A percentile compares a stretch with the other conserved stretches of the same genome.
These are phyloP conservation scores for Solea solea DNA, from an alignment of 2,113 vertebrate species.

Conservation along the genomic window DNA sequence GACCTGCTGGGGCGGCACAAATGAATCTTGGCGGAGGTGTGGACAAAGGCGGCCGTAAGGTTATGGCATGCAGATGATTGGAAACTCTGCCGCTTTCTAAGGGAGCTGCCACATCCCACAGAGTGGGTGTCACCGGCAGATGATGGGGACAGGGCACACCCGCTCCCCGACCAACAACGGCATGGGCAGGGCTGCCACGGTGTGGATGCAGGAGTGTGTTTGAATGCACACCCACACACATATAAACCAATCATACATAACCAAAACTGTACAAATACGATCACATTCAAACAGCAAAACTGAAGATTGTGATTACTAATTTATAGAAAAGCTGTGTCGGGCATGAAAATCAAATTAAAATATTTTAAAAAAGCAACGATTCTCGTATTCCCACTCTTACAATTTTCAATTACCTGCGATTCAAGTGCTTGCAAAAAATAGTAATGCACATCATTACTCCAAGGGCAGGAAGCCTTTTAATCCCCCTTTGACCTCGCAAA, in stretches of 20 bases:
- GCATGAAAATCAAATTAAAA: neutral
- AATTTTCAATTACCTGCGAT: slow-evolving; percentile 5
- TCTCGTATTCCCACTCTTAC: neutral
- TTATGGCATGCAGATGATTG: slow-evolving; percentile 84
- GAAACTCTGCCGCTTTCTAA: slow-evolving; percentile 77
- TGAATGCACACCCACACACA: neutral
- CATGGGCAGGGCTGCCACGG: slow-evolving; percentile 29
- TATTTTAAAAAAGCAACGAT: slow-evolving; percentile 4
- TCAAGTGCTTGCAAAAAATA: slow-evolving; percentile 14
- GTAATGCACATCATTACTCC: neutral
- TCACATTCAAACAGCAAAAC: neutral
- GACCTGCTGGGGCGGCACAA: slow-evolving; percentile 81
- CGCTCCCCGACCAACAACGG: slow-evolving; percentile 64
- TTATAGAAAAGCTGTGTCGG: neutral
- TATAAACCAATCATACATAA: neutral
- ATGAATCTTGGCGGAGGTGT: slow-evolving; percentile 80
- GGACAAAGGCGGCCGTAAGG: slow-evolving; percentile 84
- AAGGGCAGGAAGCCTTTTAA: neutral
- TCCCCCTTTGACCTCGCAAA: neutral
- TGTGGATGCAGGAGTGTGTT: slow-evolving; percentile 17
- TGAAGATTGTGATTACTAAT: neutral
- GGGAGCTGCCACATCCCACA: slow-evolving; percentile 82
- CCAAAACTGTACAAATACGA: neutral
- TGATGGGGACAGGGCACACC: slow-evolving; percentile 72
- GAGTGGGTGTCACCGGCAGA: slow-evolving; percentile 79